Percentiles rank a stretch among this genome's conserved stretches.
These are phyloP conservation scores for Sebastes schlegelii DNA, from an alignment of 2,113 vertebrate species.

Conservation along the genomic window DNA sequence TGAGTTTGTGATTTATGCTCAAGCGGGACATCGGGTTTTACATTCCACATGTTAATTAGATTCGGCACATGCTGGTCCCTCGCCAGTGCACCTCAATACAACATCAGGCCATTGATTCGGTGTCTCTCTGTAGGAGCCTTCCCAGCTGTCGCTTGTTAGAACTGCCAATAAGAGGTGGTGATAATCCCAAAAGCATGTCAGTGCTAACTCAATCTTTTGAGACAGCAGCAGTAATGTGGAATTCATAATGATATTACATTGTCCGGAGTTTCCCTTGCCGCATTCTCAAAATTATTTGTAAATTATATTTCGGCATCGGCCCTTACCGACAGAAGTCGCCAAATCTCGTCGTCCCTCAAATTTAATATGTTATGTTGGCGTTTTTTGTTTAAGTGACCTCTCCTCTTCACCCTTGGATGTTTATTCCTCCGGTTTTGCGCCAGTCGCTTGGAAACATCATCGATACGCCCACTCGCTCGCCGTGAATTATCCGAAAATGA, in stretches of 20 bases:
- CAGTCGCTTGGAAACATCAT: too few relatives aligned
- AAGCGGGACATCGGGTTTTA: constrained; percentile 4
- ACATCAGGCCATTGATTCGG: constrained; percentile 6
- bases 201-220: not conserved
- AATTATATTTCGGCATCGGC: too few relatives aligned
- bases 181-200: constrained; percentile 15
- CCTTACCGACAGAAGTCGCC: too few relatives aligned
- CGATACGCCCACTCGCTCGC: too few relatives aligned
- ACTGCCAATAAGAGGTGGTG: constrained; percentile 19
- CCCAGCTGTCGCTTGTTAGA: constrained; percentile 26
- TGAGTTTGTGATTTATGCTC: constrained; percentile 40
- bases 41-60: constrained; percentile 55
- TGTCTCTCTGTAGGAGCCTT: constrained; percentile 15
- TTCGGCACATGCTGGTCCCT: constrained; percentile 17
- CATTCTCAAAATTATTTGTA: not conserved
- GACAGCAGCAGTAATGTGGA: not conserved
- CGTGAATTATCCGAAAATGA: too few relatives aligned
- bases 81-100: not conserved
- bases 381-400: too few relatives aligned
- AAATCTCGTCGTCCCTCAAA: too few relatives aligned
- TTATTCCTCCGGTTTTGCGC: too few relatives aligned
- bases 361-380: too few relatives aligned
- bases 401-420: too few relatives aligned
- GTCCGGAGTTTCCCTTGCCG: not conserved
- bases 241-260: constrained; percentile 2